Percentiles rank a stretch among this genome's conserved stretches.
phyloP scores from a whole-genome alignment of 1,140 invertebrate species.

The Diorhabda elongata region DNA sequence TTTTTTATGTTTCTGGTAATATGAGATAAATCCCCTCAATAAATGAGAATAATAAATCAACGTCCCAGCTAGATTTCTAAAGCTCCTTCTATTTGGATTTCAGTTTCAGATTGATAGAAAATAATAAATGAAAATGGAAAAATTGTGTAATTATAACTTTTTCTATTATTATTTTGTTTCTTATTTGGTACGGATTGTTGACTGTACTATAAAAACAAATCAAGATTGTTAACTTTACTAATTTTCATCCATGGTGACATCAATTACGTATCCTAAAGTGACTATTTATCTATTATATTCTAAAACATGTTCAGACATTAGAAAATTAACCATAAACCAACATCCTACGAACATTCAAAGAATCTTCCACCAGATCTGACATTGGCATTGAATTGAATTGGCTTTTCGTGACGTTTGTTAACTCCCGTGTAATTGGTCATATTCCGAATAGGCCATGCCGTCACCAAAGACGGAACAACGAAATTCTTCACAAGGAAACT shows the following conservation, averaged over 20 bases:
- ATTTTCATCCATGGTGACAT: background rate
- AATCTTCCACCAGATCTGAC: slow-evolving; percentile 12
- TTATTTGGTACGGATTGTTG: no score
- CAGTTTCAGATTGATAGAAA: no score
- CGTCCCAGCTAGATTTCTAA: no score
- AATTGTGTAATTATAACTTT: no score
- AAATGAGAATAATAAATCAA: no score
- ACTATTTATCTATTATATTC: background rate
- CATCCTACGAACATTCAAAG: background rate
- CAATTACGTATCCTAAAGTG: background rate
- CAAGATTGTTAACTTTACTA: background rate
- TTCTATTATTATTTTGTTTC: no score
- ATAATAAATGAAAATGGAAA: no score
- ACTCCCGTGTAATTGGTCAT: slow-evolving; percentile 20
- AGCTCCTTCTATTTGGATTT: no score
- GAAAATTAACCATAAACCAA: slow-evolving; percentile 3
- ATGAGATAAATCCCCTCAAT: no score
- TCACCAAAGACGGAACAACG: background rate
- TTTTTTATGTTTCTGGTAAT: no score
- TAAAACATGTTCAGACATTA: background rate
- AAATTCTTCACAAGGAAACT: no score
- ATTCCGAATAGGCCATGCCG: slow-evolving; percentile 6
- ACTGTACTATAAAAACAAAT: background rate
- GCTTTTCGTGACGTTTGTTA: slow-evolving; percentile 16
- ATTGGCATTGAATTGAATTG: slow-evolving; percentile 18